Evolutionary conservation across 2,888 invertebrate species (phyloP).

Genomic region (Chelonus formosanus): DNA sequence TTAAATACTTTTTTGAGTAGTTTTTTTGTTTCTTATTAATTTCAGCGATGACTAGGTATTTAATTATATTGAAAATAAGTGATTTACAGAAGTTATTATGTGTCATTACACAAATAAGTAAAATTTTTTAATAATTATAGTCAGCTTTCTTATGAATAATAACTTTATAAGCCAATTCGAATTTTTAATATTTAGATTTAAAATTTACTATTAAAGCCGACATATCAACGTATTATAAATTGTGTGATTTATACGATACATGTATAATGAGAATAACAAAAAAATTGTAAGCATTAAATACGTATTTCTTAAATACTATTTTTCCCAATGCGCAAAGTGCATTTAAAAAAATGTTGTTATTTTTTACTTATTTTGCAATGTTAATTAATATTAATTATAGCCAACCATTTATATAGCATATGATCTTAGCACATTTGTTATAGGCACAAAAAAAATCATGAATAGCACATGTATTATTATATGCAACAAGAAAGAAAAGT

Average conservation of each 20-base stretch:
- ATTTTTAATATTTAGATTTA: slow-evolving; percentile 30
- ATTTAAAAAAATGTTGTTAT: not conserved
- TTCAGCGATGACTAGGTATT: slow-evolving; percentile 40
- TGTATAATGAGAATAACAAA: slow-evolving; percentile 31
- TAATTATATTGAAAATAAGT: slow-evolving; percentile 10
- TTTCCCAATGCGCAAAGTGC: slow-evolving; percentile 1
- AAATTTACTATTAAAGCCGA: slow-evolving; percentile 42
- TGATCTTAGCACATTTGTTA: slow-evolving; percentile 28
- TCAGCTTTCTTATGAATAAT: too few species aligned
- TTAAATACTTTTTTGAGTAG: not conserved
- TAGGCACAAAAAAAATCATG: slow-evolving; percentile 27
- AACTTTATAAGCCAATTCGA: too few species aligned
- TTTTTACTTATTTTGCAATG: slow-evolving; percentile 24
- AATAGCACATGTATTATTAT: slow-evolving; percentile 25
- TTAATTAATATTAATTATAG: slow-evolving; percentile 25
- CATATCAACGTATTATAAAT: slow-evolving; percentile 42
- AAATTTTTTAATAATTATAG: not conserved
- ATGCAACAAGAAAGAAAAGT: slow-evolving; percentile 16
- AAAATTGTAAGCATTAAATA: slow-evolving; percentile 38
- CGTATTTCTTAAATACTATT: too few species aligned
- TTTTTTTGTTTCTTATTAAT: slow-evolving; percentile 33
- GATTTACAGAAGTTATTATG: too few species aligned
- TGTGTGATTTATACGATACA: slow-evolving; percentile 32
- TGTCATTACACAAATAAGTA: not conserved
- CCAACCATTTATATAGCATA: slow-evolving; percentile 19